Base-by-base conservation (phyloP, 2,113 vertebrate species). In the Campylomormyrus numenius region DNA sequence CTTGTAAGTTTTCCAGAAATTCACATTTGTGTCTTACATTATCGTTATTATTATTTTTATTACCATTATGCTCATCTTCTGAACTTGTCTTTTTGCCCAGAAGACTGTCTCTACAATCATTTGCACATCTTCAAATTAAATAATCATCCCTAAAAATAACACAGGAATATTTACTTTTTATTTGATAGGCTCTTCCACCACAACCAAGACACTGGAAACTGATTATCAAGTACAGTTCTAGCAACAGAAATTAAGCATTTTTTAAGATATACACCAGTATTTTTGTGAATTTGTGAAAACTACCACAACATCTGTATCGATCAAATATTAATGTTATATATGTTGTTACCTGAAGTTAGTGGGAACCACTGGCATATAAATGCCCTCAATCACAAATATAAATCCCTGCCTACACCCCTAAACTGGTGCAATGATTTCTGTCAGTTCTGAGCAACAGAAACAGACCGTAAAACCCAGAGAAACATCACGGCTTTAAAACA, bases 221-320 rank as follows among this genome's bases (percentile, higher is more conserved):
- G 77, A 89, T 58, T 89, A 89, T 83, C 15, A 39, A 85, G 39
- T 45, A 85, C 19, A 85, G 31, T 49, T 85, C 85, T 85, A 85
- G 77, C 49, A 88, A 21, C 85, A 88, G 19, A 88, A 88, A 53
- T 62, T 52, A 24, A 58, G 6, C 6, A 66, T 10, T 62, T 62
- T n/a, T 27, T 17, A 21, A 89, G 35, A 87, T 48, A 10, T 45
- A 77, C 19, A 89, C 3, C 39, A 35, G 52, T 19, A 66, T 48
- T n/a, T n/a, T n/a, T n/a, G n/a, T n/a, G n/a, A n/a, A 91, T 89
- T 90, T 88, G 42, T 8, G 42, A n/a, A 77, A 87, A 74, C 27
- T 24, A 52, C 52, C 49, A 80, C 45, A 89, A 80, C 45, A 89
- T 80, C 77, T n/a, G 45, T 62, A 6, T 88, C 35, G 13, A 80